Conservation (phyloP, 1,140 invertebrate species). For the Phthorimaea operculella region DNA sequence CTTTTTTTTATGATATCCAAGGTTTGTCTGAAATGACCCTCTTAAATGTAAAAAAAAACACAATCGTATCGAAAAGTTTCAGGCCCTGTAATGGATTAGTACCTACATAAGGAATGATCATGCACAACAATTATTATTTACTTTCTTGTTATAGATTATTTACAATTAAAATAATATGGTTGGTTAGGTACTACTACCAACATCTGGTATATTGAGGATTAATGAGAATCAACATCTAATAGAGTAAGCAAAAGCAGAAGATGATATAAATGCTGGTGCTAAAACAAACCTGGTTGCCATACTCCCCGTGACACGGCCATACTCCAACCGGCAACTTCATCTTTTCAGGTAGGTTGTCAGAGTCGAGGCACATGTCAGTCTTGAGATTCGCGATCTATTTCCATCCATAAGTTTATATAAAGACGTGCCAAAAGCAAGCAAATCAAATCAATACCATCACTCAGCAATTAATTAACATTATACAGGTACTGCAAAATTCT, state of each 20-base stretch:
- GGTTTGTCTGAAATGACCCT: no score
- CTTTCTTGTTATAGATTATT: no score
- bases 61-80: no score
- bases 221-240: not conserved
- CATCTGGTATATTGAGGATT: no score
- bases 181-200: no score
- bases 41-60: no score
- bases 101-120: no score
- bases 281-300: slow-evolving; percentile 92
- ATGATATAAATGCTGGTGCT: no score
- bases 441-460: slow-evolving; percentile 39
- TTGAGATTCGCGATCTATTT: slow-evolving; percentile 81
- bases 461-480: slow-evolving; percentile 15
- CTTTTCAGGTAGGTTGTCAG: slow-evolving; percentile 81
- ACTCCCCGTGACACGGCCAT: slow-evolving; percentile 92
- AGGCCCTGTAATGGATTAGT: no score
- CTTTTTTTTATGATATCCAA: no score
- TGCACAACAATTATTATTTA: no score
- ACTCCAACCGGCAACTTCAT: slow-evolving; percentile 84
- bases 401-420: slow-evolving; percentile 50
- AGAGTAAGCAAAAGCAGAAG: not conserved
- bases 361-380: slow-evolving; percentile 86
- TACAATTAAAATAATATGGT: slow-evolving; percentile 6
- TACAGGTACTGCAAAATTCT: no score
- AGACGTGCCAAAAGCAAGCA: slow-evolving; percentile 63